Evolutionary conservation across 1,140 invertebrate species (phyloP).

Genomic region (Globodera rostochiensis): DNA sequence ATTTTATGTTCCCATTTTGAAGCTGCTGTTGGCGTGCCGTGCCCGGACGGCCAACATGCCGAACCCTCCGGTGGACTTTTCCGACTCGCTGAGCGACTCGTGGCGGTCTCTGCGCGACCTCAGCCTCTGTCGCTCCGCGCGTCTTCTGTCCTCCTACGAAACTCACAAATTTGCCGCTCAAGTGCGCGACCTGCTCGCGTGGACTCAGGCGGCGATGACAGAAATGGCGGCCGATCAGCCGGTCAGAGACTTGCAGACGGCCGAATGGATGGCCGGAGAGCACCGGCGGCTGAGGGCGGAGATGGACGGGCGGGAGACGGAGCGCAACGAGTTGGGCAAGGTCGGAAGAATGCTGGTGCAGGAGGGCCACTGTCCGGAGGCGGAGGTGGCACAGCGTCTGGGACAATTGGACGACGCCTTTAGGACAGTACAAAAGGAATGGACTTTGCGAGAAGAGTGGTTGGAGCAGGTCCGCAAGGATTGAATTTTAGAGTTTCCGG

Average conservation of each 20-base stretch:
- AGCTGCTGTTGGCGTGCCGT: conserved; percentile 64
- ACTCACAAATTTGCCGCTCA: conserved; percentile 78
- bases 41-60: conserved; percentile 75
- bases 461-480: conserved; percentile 77
- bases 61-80: conserved; percentile 85
- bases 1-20: conserved; percentile 82
- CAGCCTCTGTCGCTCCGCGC: conserved; percentile 77
- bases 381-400: conserved; percentile 76
- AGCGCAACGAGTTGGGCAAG: conserved; percentile 79
- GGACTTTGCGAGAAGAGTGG: conserved; percentile 85
- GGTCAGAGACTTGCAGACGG: conserved; percentile 81
- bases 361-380: conserved; percentile 77
- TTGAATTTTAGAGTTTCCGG: conserved; percentile 25
- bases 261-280: conserved; percentile 82
- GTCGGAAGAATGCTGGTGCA: conserved; percentile 82
- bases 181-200: conserved; percentile 38
- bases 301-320: conserved; percentile 87
- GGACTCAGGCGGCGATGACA: conserved; percentile 68
- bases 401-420: conserved; percentile 78
- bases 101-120: conserved; percentile 85
- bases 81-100: conserved; percentile 77
- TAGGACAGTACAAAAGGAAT: conserved; percentile 78
- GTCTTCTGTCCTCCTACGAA: conserved; percentile 83
- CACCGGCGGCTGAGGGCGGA: conserved; percentile 89
- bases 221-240: conserved; percentile 81